A percentile compares a stretch with the other conserved stretches of the same genome.
phyloP scores from a whole-genome alignment of 2,888 invertebrate species.

The Argyra leucocephala region DNA sequence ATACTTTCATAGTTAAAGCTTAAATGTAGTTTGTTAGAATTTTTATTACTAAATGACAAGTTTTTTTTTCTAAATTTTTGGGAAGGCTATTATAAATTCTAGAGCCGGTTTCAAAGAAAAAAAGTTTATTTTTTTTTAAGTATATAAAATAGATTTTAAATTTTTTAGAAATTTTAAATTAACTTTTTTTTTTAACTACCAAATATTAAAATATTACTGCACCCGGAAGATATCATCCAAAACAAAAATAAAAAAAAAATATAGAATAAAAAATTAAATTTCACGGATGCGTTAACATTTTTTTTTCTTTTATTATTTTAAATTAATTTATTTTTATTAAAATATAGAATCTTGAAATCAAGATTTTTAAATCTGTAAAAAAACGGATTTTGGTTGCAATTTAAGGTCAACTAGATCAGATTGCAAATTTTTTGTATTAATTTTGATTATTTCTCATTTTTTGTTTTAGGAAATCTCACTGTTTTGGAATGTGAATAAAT shows the following conservation, averaged over 20 bases:
- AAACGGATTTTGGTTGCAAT: too few species aligned
- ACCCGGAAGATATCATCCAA: not conserved
- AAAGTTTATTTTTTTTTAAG: not conserved
- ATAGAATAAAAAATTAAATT: not conserved
- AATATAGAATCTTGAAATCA: too few species aligned
- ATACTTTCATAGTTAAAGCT: too few species aligned
- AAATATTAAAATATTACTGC: not conserved
- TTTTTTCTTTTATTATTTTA: too few species aligned
- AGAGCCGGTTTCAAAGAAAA: not conserved
- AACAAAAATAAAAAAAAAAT: not conserved
- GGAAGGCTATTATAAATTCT: not conserved
- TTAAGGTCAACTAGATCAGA: too few species aligned
- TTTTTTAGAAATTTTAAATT: not conserved
- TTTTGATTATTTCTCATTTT: too few species aligned
- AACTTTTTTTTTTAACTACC: not conserved
- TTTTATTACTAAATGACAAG: not conserved
- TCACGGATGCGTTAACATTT: too few species aligned
- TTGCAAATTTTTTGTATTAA: too few species aligned
- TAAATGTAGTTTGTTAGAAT: not conserved
- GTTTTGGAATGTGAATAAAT: too few species aligned
- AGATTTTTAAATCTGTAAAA: too few species aligned
- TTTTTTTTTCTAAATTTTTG: not conserved
- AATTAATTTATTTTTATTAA: too few species aligned
- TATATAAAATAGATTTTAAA: not conserved
- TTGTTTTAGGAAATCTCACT: too few species aligned